phyloP scores from a whole-genome alignment of 2,888 invertebrate species.

The Hypercompe scribonia region DNA sequence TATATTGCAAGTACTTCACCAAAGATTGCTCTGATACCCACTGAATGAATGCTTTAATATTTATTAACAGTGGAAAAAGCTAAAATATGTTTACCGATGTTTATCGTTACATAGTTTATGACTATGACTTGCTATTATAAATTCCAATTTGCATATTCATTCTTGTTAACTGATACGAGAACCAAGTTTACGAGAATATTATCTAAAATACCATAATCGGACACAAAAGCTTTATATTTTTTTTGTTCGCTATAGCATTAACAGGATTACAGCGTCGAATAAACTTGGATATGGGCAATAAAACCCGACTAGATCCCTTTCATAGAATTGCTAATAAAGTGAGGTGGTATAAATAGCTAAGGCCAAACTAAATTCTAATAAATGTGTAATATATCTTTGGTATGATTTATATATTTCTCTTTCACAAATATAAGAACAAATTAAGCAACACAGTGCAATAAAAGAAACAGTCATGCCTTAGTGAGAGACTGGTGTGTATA shows the following conservation, averaged over 20 bases:
- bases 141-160: background rate
- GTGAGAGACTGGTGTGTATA: too few species aligned
- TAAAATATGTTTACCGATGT: too few species aligned
- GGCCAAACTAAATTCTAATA: background rate
- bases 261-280: background rate
- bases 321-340: slow-evolving; percentile 3
- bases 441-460: too few species aligned
- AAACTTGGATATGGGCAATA: background rate
- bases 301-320: background rate
- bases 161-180: background rate
- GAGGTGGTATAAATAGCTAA: background rate
- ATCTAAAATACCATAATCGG: background rate
- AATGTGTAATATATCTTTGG: background rate
- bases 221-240: background rate
- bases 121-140: background rate
- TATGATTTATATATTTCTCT: too few species aligned
- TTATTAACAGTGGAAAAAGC: too few species aligned
- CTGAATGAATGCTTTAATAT: too few species aligned
- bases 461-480: too few species aligned
- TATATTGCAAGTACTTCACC: too few species aligned
- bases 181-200: background rate
- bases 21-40: too few species aligned
- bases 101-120: background rate
- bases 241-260: background rate
- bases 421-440: too few species aligned